Evolutionary conservation across 2,797 vertebrate species (phyloP).

Genomic region (Malurus splendens): DNA sequence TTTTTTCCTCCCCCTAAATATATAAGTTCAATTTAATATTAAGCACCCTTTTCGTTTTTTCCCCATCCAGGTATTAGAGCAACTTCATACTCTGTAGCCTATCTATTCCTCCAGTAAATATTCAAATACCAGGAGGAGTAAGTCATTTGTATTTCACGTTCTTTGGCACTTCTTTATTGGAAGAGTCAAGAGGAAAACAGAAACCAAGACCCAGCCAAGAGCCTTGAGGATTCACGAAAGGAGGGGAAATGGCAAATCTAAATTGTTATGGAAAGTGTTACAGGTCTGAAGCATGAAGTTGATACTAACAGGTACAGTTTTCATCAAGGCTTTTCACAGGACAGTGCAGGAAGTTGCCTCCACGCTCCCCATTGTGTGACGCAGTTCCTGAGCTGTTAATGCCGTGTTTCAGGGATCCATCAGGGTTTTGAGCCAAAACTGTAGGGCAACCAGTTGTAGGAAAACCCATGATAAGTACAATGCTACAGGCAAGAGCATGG

Average conservation of each 20-base stretch:
- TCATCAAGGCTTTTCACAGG: background rate
- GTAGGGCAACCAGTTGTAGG: background rate
- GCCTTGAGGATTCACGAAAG: background rate
- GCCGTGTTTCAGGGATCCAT: background rate
- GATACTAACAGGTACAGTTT: background rate
- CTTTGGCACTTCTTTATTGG: background rate
- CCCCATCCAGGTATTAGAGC: background rate
- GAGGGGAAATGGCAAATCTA: background rate
- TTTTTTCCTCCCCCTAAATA: background rate
- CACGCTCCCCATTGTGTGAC: background rate
- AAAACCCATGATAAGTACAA: background rate
- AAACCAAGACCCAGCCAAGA: background rate
- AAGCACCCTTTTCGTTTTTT: accelerated
- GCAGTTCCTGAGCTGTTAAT: background rate
- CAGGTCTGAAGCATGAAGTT: background rate
- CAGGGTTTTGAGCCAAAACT: background rate
- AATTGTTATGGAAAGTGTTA: background rate
- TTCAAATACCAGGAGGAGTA: background rate
- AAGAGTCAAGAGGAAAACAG: background rate
- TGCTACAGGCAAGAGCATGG: background rate
- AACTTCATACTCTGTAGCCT: background rate
- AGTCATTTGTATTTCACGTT: background rate
- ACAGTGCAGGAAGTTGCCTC: background rate
- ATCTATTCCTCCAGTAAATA: background rate
- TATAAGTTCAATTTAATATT: background rate